Conservation (phyloP, 2,888 invertebrate genomes). For the Dastarcus helophoroides region DNA sequence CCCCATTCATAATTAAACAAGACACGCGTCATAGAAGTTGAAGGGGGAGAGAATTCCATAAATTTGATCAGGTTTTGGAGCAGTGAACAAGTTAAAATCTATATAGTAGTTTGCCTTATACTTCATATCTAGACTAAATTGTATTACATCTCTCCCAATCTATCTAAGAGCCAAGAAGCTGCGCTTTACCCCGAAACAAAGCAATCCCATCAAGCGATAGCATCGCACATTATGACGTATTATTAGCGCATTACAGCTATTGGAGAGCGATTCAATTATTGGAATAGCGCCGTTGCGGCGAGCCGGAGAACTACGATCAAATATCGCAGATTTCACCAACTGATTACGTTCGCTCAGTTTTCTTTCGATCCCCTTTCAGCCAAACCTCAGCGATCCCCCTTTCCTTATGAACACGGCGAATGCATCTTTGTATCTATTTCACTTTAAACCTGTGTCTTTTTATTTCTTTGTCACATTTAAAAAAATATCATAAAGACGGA, state of each 20-base stretch:
- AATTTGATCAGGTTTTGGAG: slow-evolving; percentile 18
- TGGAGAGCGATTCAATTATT: slow-evolving; percentile 42
- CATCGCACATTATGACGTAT: slow-evolving; percentile 40
- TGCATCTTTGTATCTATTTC: too few species aligned
- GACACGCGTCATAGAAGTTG: slow-evolving; percentile 27
- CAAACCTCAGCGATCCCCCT: too few species aligned
- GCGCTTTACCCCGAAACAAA: slow-evolving; percentile 33
- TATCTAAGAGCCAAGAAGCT: slow-evolving; percentile 29
- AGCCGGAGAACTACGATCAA: slow-evolving; percentile 33
- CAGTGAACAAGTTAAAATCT: slow-evolving; percentile 1
- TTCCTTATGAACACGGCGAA: too few species aligned
- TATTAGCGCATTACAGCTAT: slow-evolving; percentile 42
- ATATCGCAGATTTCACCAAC: slow-evolving; percentile 25
- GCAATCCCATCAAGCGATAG: slow-evolving; percentile 40
- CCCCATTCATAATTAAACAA: slow-evolving; percentile 30
- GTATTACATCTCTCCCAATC: slow-evolving; percentile 34
- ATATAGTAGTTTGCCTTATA: slow-evolving; percentile 18
- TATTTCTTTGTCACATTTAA: too few species aligned
- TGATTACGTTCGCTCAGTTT: too few species aligned
- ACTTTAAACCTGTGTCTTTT: too few species aligned
- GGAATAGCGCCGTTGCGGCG: slow-evolving; percentile 38
- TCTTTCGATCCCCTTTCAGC: too few species aligned
- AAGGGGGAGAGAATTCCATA: slow-evolving; percentile 25
- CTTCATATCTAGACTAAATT: slow-evolving; percentile 32
- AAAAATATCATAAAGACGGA: too few species aligned